Conservation (phyloP, 2,797 vertebrate genomes). For the Mormyrus hasselquistii region DNA sequence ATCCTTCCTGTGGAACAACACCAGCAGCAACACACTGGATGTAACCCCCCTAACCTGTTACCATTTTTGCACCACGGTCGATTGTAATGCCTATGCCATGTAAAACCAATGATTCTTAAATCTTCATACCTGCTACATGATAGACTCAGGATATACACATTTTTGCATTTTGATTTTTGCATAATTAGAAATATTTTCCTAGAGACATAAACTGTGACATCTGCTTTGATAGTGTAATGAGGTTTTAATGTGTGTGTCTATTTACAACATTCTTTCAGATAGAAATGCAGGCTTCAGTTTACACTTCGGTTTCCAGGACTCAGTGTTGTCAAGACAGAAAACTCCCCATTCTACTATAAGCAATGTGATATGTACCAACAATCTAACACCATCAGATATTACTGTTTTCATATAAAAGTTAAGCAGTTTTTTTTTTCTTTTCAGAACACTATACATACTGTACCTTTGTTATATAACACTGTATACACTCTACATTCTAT, state of each 20-base stretch:
- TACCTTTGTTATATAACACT: not conserved
- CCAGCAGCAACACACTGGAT: conserved; percentile 40
- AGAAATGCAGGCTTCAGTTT: not conserved
- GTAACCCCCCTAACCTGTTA: conserved; percentile 46
- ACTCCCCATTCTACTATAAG: not conserved
- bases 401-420: not conserved
- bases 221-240: not conserved
- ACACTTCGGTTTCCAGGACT: not conserved
- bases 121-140: not conserved
- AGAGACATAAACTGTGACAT: not conserved
- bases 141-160: not conserved
- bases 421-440: not conserved
- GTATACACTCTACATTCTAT: not conserved
- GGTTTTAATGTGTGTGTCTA: not conserved
- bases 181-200: not conserved
- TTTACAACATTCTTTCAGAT: not conserved
- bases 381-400: not conserved
- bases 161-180: not conserved
- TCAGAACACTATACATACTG: not conserved
- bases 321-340: not conserved
- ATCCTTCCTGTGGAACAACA: conserved; percentile 5
- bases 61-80: conserved; percentile 46
- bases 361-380: not conserved
- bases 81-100: conserved; percentile 36
- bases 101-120: not conserved